Conservation (phyloP, 2,113 vertebrate genomes). For the Atlantisia rogersi region DNA sequence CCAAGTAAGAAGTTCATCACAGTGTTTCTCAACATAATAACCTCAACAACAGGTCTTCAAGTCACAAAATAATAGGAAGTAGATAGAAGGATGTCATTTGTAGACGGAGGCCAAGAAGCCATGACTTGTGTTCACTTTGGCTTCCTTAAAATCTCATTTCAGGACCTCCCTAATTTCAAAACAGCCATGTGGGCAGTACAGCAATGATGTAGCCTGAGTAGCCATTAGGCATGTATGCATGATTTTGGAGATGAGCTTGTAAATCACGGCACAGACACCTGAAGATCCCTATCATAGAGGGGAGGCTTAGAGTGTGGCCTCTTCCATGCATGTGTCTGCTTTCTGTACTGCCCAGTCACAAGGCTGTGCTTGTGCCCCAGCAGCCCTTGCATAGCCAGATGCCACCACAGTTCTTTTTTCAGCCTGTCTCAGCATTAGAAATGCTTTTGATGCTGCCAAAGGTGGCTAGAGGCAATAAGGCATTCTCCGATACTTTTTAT, state of each 20-base stretch:
- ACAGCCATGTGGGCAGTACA: not conserved
- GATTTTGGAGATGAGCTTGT: not conserved
- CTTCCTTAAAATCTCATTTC: not conserved
- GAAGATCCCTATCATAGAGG: not conserved
- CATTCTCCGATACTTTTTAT: not conserved
- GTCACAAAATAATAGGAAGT: not conserved
- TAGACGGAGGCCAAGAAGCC: not conserved
- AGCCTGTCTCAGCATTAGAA: not conserved
- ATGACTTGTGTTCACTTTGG: not conserved
- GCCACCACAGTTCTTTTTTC: not conserved
- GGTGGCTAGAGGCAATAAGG: not conserved
- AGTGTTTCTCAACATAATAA: not conserved
- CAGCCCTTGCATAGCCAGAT: not conserved
- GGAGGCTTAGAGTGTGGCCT: no score
- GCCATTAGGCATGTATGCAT: not conserved
- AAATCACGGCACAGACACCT: not conserved
- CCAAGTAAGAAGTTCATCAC: not conserved
- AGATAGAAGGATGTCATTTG: not conserved
- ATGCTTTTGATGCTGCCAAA: not conserved
- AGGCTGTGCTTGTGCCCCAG: not conserved
- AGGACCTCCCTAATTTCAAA: not conserved
- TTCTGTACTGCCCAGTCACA: not conserved
- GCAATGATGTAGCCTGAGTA: not conserved
- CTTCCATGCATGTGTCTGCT: not conserved
- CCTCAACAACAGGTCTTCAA: not conserved